Conservation (phyloP, 2,888 invertebrate species). For the Chelonus formosanus region DNA sequence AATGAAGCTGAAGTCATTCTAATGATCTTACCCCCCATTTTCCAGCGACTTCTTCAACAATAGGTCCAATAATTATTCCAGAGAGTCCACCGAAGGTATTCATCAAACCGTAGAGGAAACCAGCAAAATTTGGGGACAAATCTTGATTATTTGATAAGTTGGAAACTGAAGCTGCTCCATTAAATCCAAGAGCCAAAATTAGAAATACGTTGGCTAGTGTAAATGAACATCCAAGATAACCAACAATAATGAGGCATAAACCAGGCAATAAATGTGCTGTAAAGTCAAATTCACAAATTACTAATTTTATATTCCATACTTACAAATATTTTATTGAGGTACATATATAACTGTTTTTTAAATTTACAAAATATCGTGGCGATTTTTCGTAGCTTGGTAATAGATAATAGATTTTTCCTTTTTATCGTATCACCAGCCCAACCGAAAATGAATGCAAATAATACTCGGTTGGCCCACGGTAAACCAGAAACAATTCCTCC, state of each 20-base stretch:
- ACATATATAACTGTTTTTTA: neutral
- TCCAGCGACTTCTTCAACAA: conserved; percentile 72
- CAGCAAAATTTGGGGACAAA: conserved; percentile 78
- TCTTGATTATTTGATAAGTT: conserved; percentile 70
- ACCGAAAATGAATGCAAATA: conserved; percentile 77
- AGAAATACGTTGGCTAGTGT: conserved; percentile 53
- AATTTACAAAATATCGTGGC: conserved; percentile 55
- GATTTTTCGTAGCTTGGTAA: conserved; percentile 58
- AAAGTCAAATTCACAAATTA: conserved; percentile 45
- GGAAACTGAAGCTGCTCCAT: conserved; percentile 66
- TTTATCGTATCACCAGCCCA: conserved; percentile 74
- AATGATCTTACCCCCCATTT: conserved; percentile 63
- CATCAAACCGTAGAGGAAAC: conserved; percentile 77
- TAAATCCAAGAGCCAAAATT: conserved; percentile 55
- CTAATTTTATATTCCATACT: neutral
- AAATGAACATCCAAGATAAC: conserved; percentile 52
- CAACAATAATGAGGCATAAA: conserved; percentile 65
- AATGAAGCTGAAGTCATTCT: conserved; percentile 2
- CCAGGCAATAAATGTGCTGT: conserved; percentile 71
- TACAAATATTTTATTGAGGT: too few species aligned
- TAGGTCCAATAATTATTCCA: conserved; percentile 76
- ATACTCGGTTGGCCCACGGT: conserved; percentile 76
- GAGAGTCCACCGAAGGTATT: conserved; percentile 77
- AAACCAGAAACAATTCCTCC: conserved; percentile 77
- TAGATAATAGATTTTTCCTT: conserved; percentile 62